Percentiles rank a stretch among this genome's conserved stretches.
These are phyloP conservation scores for Solea senegalensis DNA, from an alignment of 2,113 vertebrate species.

Conservation along the genomic window DNA sequence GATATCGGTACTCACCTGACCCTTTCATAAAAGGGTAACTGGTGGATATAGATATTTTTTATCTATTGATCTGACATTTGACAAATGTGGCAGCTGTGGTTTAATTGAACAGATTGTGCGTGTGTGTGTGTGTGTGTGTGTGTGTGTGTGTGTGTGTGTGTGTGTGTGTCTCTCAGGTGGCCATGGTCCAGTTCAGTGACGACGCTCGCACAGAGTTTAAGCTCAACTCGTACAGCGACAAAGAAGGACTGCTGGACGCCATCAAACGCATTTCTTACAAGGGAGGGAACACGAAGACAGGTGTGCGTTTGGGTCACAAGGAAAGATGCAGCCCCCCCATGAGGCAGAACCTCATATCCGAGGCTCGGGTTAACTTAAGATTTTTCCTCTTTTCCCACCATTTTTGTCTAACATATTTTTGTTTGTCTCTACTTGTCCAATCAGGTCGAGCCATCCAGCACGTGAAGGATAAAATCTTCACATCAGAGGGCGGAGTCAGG, in stretches of 20 bases:
- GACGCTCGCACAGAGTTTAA: slow-evolving; percentile 96
- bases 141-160: not conserved
- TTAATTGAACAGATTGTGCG: no score
- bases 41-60: no score
- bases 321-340: no score
- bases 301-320: slow-evolving; percentile 54
- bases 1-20: no score
- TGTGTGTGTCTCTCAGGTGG: slow-evolving; percentile 82
- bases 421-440: not conserved
- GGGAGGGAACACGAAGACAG: slow-evolving; percentile 98
- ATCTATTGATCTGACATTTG: no score
- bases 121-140: not conserved
- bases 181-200: slow-evolving; percentile 96
- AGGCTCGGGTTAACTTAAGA: no score
- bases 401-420: not conserved
- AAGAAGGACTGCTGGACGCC: slow-evolving; percentile 91
- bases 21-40: no score
- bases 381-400: no score
- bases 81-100: no score
- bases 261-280: slow-evolving; percentile 94
- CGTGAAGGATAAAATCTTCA: slow-evolving; percentile 90
- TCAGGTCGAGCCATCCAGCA: slow-evolving; percentile 94
- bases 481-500: slow-evolving; percentile 85
- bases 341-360: no score
- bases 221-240: slow-evolving; percentile 87